These are phyloP conservation scores for Anisognathus igniventris DNA, from an alignment of 2,797 vertebrate species.

Conservation along the genomic window DNA sequence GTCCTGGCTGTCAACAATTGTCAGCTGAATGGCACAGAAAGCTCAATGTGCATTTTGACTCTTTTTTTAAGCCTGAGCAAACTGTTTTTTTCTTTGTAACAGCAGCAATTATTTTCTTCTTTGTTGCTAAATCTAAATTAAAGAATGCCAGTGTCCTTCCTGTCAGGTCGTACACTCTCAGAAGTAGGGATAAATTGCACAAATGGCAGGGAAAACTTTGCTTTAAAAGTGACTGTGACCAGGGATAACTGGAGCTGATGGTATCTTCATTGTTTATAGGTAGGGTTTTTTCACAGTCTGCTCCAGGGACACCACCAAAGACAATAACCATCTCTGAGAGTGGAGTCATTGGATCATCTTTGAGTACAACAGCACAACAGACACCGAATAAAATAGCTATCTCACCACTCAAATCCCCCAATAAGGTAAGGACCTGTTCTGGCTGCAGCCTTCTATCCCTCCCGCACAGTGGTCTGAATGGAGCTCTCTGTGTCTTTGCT, in stretches of 20 bases:
- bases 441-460: background rate
- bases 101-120: background rate
- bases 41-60: background rate
- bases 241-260: constrained; percentile 20
- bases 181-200: background rate
- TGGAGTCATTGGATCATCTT: constrained; percentile 76
- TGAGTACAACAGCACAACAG: constrained; percentile 82
- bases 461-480: background rate
- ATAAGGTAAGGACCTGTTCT: constrained; percentile 83
- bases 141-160: background rate
- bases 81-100: background rate
- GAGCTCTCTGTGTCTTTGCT: background rate
- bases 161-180: background rate
- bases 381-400: constrained; percentile 94
- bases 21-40: background rate
- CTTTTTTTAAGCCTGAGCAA: rapidly evolving
- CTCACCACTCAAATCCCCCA: constrained; percentile 95
- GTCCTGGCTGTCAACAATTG: background rate
- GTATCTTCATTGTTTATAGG: constrained; percentile 76
- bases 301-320: constrained; percentile 85
- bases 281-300: constrained; percentile 87
- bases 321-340: constrained; percentile 88
- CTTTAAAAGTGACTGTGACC: background rate
- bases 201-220: background rate
- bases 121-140: background rate